Evolutionary conservation across 2,888 invertebrate genomes (phyloP).

Genomic region (Parascotia fuliginaria): DNA sequence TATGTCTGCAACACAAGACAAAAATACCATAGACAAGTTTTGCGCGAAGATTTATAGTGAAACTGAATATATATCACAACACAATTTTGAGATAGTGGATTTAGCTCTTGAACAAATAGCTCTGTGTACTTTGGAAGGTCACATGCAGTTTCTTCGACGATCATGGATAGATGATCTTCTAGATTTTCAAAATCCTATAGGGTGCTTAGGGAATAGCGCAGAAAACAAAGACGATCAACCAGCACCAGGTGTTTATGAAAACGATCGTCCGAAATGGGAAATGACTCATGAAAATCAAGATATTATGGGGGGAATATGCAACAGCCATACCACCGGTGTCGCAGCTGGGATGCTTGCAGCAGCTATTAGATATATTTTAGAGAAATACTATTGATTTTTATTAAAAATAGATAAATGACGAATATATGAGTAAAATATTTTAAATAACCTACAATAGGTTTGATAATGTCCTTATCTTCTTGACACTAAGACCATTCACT

Average conservation of each 20-base stretch:
- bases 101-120: conserved; percentile 59
- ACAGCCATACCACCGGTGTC: conserved; percentile 11
- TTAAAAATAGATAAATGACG: background rate
- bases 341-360: conserved; percentile 11
- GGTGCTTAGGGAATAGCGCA: conserved; percentile 47
- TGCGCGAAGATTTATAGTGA: conserved; percentile 52
- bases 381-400: conserved; percentile 6
- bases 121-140: conserved; percentile 55
- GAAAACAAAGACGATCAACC: background rate
- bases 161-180: conserved; percentile 51
- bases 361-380: conserved; percentile 12
- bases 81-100: conserved; percentile 46
- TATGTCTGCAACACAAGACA: conserved; percentile 35
- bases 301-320: conserved; percentile 9
- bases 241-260: background rate
- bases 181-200: conserved; percentile 48
- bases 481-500: no score
- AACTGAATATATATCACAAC: conserved; percentile 46
- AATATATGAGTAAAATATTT: no score
- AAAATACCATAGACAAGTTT: conserved; percentile 28
- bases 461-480: background rate
- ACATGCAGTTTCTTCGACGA: conserved; percentile 51
- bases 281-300: background rate
- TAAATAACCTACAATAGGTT: background rate
- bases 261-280: background rate